Base-by-base conservation (phyloP, 2,888 invertebrate genomes). In the Marronus borbonicus region DNA sequence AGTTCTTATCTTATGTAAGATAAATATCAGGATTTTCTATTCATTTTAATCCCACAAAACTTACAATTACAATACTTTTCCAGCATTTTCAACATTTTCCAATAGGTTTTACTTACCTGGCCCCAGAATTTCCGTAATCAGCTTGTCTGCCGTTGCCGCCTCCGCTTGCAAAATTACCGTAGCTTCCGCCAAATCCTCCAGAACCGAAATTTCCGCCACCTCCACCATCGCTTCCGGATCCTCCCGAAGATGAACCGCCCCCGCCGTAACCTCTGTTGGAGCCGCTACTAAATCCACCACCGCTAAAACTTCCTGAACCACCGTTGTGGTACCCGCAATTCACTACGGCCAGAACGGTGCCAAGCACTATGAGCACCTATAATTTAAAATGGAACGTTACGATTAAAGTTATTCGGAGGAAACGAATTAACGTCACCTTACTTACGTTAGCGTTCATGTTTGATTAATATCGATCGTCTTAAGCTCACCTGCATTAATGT, bases 381-480 rank as follows among this genome's bases (percentile, higher is more conserved):
- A 31, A 31, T 31, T 8, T 44, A 1, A 66, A 44, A 31, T 3
- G 5, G 31, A n/a, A 44, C 66, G 44, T 49, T n/a, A 10, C 49
- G 44, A 2, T 60, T 12, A 31, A 68, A 58, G 2, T 20, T 7
- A 5, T 4, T 55, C 17, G 55, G n/a, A n/a, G 7, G 20, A 39
- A 58, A 17, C 39, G 12, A 36, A 10, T 8, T 10, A 8, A 70
- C 20, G 49, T 17, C 14, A n/a, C n/a, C 14, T n/a, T 69, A 58
- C 72, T 72, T 58, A 72, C 72, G 58, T 72, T 72, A 14, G 14
- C 12, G 36, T 72, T n/a, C 72, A 72, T 72, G n/a, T 60, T 58
- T 72, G 58, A 60, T 58, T 39, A 39, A 17, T 58, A 36, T 39
- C 52, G 39, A 17, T 72, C 39, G 70, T 39, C 20, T 36, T 36